These are phyloP conservation scores for Phaenicophaeus curvirostris DNA, from an alignment of 2,797 vertebrate species.

Conservation along the genomic window DNA sequence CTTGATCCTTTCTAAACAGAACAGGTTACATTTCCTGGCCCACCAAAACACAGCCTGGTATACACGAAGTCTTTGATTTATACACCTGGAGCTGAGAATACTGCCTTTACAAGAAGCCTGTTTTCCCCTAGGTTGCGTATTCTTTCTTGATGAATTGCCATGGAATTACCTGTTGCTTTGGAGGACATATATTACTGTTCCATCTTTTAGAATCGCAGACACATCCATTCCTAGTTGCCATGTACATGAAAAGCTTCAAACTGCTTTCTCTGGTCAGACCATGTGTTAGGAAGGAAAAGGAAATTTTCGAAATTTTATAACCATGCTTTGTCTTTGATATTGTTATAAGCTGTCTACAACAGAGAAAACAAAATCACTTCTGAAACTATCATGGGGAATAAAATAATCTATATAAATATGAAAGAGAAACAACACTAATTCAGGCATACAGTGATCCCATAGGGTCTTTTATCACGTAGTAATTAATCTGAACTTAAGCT, in stretches of 20 bases:
- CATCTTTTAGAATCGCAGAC: not conserved
- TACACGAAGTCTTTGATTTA: slow-evolving; percentile 26
- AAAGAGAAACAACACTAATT: not conserved
- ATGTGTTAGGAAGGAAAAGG: not conserved
- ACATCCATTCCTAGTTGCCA: not conserved
- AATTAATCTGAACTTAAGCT: not conserved
- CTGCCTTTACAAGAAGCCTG: slow-evolving; percentile 54
- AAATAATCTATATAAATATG: not conserved
- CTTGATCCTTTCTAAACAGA: not conserved
- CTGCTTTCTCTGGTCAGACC: not conserved
- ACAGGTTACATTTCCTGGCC: slow-evolving; percentile 2
- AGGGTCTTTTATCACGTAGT: not conserved
- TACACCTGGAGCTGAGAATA: slow-evolving; percentile 31
- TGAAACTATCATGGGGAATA: not conserved
- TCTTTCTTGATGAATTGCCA: slow-evolving; percentile 19
- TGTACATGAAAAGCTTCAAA: not conserved
- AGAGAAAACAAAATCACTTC: not conserved
- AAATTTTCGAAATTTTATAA: not conserved
- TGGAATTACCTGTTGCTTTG: slow-evolving; percentile 40
- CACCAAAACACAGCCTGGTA: slow-evolving; percentile 12
- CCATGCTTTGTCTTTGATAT: not conserved
- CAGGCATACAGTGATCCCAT: not conserved
- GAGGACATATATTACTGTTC: slow-evolving; percentile 43
- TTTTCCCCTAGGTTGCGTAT: slow-evolving; percentile 11
- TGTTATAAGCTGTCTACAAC: not conserved